phyloP scores from a whole-genome alignment of 64 coral and sea anemone genomes.

The Exaiptasia diaphana region DNA sequence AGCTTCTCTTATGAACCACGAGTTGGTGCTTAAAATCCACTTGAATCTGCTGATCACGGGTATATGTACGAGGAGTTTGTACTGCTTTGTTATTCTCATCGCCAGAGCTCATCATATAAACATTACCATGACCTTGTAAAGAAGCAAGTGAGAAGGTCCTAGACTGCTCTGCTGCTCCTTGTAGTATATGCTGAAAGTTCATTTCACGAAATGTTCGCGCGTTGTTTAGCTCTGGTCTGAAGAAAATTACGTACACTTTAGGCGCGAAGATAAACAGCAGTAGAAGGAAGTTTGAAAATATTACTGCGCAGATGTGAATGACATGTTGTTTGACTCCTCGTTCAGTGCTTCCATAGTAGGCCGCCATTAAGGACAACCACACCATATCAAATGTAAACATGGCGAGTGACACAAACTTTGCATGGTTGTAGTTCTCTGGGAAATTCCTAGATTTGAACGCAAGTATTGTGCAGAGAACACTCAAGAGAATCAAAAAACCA shows the following conservation, averaged over 20 bases:
- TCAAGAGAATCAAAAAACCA: constrained; percentile 66
- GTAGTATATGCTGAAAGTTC: neutral
- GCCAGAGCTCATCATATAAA: neutral
- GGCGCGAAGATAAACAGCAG: constrained; percentile 77
- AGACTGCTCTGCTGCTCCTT: neutral
- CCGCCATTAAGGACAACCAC: constrained; percentile 67
- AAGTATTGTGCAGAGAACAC: constrained; percentile 73
- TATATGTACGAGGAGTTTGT: neutral
- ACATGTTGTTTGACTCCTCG: constrained; percentile 18
- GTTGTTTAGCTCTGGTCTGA: constrained; percentile 77
- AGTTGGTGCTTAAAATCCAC: neutral
- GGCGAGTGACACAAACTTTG: constrained; percentile 66
- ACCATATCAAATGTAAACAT: constrained; percentile 88
- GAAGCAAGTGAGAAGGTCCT: constrained; percentile 1
- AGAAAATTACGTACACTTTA: constrained; percentile 66
- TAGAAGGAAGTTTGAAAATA: constrained; percentile 71
- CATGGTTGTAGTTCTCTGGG: constrained; percentile 87
- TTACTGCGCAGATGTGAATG: constrained; percentile 67
- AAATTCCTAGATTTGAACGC: constrained; percentile 67
- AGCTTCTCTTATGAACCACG: too few relatives aligned
- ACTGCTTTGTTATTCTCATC: constrained; percentile 5
- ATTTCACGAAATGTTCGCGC: constrained; percentile 41
- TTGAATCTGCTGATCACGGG: neutral
- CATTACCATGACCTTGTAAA: neutral
- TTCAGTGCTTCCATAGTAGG: constrained; percentile 60